Conservation (phyloP, 2,113 vertebrate genomes). For the Cyrtonyx montezumae region DNA sequence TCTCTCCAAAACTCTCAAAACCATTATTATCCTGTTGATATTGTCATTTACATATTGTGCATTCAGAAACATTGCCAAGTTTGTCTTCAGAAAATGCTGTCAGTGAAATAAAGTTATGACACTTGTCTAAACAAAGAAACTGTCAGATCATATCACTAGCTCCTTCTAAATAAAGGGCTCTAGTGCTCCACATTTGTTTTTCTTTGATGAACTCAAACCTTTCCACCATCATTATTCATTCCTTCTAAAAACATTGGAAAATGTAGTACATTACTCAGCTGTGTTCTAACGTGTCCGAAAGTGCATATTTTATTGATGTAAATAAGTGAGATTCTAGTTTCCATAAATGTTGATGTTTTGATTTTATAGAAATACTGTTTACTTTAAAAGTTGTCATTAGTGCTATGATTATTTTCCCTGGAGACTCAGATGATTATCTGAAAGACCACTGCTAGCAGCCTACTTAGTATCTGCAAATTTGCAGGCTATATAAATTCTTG, state of each 20-base stretch:
- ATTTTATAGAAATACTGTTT: constrained; percentile 68
- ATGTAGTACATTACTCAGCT: constrained; percentile 65
- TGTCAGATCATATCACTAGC: constrained; percentile 70
- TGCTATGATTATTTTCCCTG: constrained; percentile 64
- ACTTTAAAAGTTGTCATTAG: constrained; percentile 64
- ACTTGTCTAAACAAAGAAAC: constrained; percentile 80
- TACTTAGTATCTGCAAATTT: constrained; percentile 14
- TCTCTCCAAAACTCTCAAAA: neutral
- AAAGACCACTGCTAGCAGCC: neutral
- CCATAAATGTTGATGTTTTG: constrained; percentile 64
- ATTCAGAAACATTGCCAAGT: constrained; percentile 51
- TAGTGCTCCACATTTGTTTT: constrained; percentile 74
- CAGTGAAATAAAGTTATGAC: constrained; percentile 72
- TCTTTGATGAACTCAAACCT: constrained; percentile 76
- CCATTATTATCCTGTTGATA: constrained; percentile 56
- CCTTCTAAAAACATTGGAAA: constrained; percentile 74
- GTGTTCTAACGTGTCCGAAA: constrained; percentile 64
- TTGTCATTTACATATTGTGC: constrained; percentile 23
- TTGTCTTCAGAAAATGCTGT: constrained; percentile 66
- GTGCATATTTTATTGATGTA: constrained; percentile 77
- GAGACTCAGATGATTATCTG: constrained; percentile 2
- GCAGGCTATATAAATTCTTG: neutral
- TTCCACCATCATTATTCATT: constrained; percentile 76
- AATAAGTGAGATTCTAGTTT: constrained; percentile 74
- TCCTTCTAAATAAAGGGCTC: constrained; percentile 74